Evolutionary conservation across 2,888 invertebrate species (phyloP).

Genomic region (Melieria crassipennis): DNA sequence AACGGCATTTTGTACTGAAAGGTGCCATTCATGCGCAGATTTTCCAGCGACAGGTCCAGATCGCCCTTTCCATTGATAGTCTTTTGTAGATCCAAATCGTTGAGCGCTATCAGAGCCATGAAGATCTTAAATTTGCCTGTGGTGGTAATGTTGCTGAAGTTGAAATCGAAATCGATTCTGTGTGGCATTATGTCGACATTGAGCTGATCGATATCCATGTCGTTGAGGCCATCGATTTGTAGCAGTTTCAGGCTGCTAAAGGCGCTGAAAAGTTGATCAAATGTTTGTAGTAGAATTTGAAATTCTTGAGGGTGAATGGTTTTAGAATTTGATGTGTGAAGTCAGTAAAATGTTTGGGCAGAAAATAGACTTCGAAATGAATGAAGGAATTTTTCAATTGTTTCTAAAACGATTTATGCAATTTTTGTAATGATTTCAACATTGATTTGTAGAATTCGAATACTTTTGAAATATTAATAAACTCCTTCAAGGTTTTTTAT

Average conservation of each 20-base stretch:
- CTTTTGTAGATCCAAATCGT: constrained; percentile 23
- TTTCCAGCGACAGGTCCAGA: constrained; percentile 37
- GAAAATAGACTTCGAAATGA: too few species aligned
- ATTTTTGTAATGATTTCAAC: too few species aligned
- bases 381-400: too few species aligned
- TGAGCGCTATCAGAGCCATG: constrained; percentile 23
- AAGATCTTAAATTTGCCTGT: constrained; percentile 35
- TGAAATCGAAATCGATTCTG: constrained; percentile 39
- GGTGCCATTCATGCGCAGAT: constrained; percentile 40
- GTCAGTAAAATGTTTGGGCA: too few species aligned
- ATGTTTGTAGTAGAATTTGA: not conserved
- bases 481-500: too few species aligned
- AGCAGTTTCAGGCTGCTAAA: constrained; percentile 17
- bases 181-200: constrained; percentile 17
- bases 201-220: constrained; percentile 40
- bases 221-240: constrained; percentile 39
- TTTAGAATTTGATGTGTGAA: too few species aligned
- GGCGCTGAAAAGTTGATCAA: not conserved
- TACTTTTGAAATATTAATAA: too few species aligned
- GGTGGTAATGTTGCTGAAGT: constrained; percentile 36
- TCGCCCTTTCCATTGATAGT: constrained; percentile 34
- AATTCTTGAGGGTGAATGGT: too few species aligned
- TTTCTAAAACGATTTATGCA: too few species aligned
- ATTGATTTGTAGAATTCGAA: too few species aligned
- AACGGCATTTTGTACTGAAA: constrained; percentile 40